A percentile compares a stretch with the other conserved stretches of the same genome.
Conservation (phyloP, 1,140 invertebrate genomes). For the Sinonovacula constricta region DNA sequence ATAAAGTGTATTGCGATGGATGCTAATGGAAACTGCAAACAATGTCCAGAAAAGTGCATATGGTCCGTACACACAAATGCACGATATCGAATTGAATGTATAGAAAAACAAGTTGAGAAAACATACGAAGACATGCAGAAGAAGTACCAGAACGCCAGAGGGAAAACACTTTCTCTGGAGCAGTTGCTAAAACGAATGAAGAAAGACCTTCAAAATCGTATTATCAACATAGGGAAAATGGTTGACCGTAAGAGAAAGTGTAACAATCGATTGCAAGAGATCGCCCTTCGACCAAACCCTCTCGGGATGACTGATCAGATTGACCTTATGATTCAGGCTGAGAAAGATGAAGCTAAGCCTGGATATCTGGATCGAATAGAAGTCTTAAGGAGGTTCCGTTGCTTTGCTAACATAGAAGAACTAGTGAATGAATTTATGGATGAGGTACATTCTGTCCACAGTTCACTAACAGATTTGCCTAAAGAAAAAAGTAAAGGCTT, state of each 20-base stretch:
- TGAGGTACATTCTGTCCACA: no score
- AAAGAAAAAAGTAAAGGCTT: no score
- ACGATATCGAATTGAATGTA: neutral
- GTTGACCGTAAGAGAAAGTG: neutral
- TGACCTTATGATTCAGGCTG: slow-evolving; percentile 27
- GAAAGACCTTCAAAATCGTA: slow-evolving; percentile 1
- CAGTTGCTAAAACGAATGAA: neutral
- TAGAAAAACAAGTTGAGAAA: neutral
- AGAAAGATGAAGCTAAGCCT: no score
- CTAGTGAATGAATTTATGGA: no score
- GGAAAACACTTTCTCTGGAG: neutral
- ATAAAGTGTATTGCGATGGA: neutral
- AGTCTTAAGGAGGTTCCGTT: no score
- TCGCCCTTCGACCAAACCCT: slow-evolving; percentile 22
- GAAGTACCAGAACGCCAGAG: neutral
- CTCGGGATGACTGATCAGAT: slow-evolving; percentile 28
- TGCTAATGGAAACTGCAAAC: neutral
- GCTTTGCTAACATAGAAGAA: no score
- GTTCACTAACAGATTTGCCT: no score
- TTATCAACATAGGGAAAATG: neutral
- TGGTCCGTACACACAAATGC: neutral
- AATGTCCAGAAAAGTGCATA: slow-evolving; percentile 1
- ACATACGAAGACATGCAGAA: neutral
- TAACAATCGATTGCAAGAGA: slow-evolving; percentile 33
- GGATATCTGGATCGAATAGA: no score